phyloP scores from a whole-genome alignment of 2,888 invertebrate species.

The Cataglyphis livida region DNA sequence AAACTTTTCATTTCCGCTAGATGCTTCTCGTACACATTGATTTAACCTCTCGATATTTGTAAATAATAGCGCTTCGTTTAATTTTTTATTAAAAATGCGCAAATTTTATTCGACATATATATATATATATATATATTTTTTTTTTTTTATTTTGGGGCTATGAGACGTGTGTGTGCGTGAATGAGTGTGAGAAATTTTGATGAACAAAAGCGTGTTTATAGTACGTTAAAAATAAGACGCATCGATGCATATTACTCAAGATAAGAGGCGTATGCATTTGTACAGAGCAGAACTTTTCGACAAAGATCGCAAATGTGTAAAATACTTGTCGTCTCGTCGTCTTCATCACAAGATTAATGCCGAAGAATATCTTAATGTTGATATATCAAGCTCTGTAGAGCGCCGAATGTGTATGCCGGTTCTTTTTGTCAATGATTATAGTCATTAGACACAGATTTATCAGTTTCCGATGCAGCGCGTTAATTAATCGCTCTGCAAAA shows the following conservation, averaged over 20 bases:
- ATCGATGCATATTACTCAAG: slow-evolving; percentile 21
- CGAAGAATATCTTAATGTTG: slow-evolving; percentile 20
- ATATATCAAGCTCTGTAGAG: slow-evolving; percentile 17
- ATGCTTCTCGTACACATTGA: not conserved
- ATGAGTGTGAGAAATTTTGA: slow-evolving; percentile 19
- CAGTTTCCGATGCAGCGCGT: slow-evolving; percentile 15
- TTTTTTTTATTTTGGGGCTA: not conserved
- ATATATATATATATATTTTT: not conserved
- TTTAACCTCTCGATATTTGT: slow-evolving; percentile 7
- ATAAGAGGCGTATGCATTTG: not conserved
- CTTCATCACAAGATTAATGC: not conserved
- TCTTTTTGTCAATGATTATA: slow-evolving; percentile 19
- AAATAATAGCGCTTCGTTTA: not conserved
- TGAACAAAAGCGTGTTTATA: slow-evolving; percentile 36
- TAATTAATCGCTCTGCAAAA: slow-evolving; percentile 26
- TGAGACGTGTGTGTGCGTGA: not conserved
- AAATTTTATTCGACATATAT: not conserved
- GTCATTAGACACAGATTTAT: slow-evolving; percentile 27
- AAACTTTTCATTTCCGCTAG: not conserved
- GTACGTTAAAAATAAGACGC: slow-evolving; percentile 1
- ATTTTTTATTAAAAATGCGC: not conserved
- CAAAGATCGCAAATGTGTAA: slow-evolving; percentile 6
- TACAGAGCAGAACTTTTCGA: slow-evolving; percentile 14
- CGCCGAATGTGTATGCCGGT: slow-evolving; percentile 4
- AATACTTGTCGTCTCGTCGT: slow-evolving; percentile 34